Base-by-base conservation (phyloP, 2,888 invertebrate genomes). In the Dryobotodes eremita region DNA sequence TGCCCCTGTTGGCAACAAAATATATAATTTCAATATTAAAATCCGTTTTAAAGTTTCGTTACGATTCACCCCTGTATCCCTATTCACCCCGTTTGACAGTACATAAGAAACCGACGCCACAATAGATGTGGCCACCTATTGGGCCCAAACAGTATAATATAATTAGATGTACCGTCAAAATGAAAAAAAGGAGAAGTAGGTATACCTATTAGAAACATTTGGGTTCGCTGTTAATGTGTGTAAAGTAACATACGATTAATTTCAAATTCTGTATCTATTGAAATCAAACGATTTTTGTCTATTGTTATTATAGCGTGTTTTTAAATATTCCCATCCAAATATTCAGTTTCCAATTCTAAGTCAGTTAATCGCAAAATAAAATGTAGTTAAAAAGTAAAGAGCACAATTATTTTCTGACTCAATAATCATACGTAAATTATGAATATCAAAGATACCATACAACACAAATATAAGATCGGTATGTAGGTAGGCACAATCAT, bases 401-500 rank as follows among this genome's bases (percentile, higher is more conserved):
- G 26, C 23, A 62, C n/a, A 46, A 79, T 79, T 69, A 75, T 80
- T 82, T 70, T 31, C 65, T 57, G 57, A 71, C 64, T 66, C n/a
- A n/a, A n/a, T 46, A 73, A 61, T 74, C 68, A 68, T 61, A 78
- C 36, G 62, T 66, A 55, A 77, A 79, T 75, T 84, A 86, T 77
- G 55, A 82, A 86, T 55, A 71, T n/a, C n/a, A n/a, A n/a, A n/a
- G n/a, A 75, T 64, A 72, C n/a, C 13, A 17, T 64, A 83, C 65
- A 80, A 79, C 61, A 75, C 53, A 80, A 78, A 86, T 75, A 82
- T 75, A 76, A 76, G 61, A 80, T 59, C 53, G 13, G 26, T 71
- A 68, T 50, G 78, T 71, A 46, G 57, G 48, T 64, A 83, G 57
- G 42, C 42, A 70, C 46, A 81, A 85, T 80, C 53, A 86, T 82